Evolutionary conservation across 2,888 invertebrate species (phyloP).

Genomic region (Xestia sexstrigata): DNA sequence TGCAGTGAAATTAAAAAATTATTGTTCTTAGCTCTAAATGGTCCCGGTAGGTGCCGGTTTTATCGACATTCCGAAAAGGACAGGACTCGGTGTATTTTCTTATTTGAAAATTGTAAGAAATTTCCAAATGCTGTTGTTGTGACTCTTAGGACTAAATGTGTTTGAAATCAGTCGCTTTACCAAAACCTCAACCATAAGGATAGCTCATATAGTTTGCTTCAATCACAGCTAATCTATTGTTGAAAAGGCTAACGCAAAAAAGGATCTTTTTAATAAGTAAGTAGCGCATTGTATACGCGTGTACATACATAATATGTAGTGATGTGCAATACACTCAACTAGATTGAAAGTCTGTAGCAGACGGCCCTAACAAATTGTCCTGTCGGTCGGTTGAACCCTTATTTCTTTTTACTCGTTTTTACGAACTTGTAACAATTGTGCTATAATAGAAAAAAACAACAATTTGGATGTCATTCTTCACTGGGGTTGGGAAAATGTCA

Average conservation of each 20-base stretch:
- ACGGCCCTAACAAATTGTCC: slow-evolving; percentile 66
- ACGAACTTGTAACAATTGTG: slow-evolving; percentile 27
- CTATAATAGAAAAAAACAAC: slow-evolving; percentile 49
- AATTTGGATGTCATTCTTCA: slow-evolving; percentile 33
- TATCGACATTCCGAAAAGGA: too few relatives aligned
- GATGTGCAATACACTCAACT: slow-evolving; percentile 51
- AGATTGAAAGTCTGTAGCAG: slow-evolving; percentile 68
- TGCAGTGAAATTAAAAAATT: background rate
- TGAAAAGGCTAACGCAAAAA: background rate
- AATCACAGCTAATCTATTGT: background rate
- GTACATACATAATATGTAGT: background rate
- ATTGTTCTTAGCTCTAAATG: too few relatives aligned
- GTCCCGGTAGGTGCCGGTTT: too few relatives aligned
- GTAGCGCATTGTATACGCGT: background rate
- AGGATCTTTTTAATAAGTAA: background rate
- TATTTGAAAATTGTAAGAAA: background rate
- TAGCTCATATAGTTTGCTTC: too few relatives aligned
- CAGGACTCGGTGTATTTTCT: too few relatives aligned
- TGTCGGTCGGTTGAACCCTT: slow-evolving; percentile 35
- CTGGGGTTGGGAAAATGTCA: slow-evolving; percentile 27
- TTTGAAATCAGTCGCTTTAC: background rate
- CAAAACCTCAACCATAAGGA: too few relatives aligned
- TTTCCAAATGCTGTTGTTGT: too few relatives aligned
- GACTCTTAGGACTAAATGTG: too few relatives aligned
- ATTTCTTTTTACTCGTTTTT: slow-evolving; percentile 48